Base-by-base conservation (phyloP, 2,113 vertebrate genomes). In the Piliocolobus tephrosceles region DNA sequence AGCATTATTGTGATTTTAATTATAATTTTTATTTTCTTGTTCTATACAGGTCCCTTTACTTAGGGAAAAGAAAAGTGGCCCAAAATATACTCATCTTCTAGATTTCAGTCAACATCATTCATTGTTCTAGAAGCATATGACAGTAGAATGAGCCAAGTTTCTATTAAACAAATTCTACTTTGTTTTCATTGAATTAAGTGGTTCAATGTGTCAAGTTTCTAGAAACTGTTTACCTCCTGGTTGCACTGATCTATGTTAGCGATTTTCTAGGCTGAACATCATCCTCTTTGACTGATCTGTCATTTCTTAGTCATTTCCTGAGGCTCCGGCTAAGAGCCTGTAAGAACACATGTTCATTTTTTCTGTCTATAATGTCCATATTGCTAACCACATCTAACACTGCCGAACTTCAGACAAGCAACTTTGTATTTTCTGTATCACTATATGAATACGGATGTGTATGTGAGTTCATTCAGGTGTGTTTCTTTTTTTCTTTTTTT, bases 111-210 rank as follows among this genome's bases (percentile, higher is more conserved):
- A 79, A 61, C 32, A 47, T 40, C 20, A 89, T 61, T 79, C 81
- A 13, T 81, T 96, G 68, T 85, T 85, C 40, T 40, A 83, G 58
- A 93, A 82, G 16, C 8, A 50, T 76, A 25, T 38, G 9, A 87
- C 20, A 84, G 23, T 55, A 32, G 38, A 79, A 11, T 83, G 30
- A 68, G 2, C 10, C 64, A 86, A 25, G 3, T 73, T 91, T 22
- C 70, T 93, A 23, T 86, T 88, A 92, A 91, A 78, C 14, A 81
- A 70, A 73, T 50, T 8, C 32, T 58, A 50, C 35, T 91, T 64
- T 73, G 6, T 79, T 93, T 88, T 75, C 30, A 85, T 83, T 94
- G 61, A 97, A 83, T 82, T 81, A 64, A 43, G 88, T 73, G 12
- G 47, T 86, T 90, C 40, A 5, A 2, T 61, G 16, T 68, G 10